These are phyloP conservation scores for Dipodomys ordii DNA, from an alignment of 2,113 vertebrate genomes.

Conservation along the genomic window DNA sequence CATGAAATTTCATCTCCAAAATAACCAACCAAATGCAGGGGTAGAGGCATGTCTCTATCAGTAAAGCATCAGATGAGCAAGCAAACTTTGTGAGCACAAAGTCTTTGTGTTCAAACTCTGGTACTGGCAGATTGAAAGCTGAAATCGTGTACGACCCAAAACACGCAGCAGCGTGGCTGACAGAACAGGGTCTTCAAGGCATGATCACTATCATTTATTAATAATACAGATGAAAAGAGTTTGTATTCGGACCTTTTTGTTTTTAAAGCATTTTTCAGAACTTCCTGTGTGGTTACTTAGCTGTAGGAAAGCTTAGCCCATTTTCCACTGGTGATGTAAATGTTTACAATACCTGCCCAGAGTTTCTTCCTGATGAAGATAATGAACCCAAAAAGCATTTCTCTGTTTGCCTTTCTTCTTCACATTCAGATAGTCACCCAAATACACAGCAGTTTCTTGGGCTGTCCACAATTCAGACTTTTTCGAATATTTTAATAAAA, in stretches of 20 bases:
- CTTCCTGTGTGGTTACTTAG: background rate
- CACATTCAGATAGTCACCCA: conserved; percentile 89
- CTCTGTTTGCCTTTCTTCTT: conserved; percentile 92
- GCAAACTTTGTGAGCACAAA: too few species aligned
- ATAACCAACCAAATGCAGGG: too few species aligned
- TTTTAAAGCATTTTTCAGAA: background rate
- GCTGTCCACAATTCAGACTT: conserved; percentile 93
- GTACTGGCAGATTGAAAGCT: background rate
- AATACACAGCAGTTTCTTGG: conserved; percentile 91
- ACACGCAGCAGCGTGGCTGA: background rate
- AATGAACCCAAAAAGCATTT: conserved; percentile 92
- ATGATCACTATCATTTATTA: background rate
- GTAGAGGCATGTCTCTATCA: too few species aligned
- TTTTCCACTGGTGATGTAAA: background rate
- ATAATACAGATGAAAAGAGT: background rate
- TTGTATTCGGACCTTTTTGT: background rate
- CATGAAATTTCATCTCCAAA: too few species aligned
- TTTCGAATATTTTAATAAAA: conserved; percentile 96
- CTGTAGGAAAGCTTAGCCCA: background rate
- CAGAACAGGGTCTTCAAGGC: background rate
- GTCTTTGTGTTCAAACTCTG: too few species aligned
- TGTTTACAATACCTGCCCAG: conserved; percentile 89
- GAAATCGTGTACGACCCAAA: background rate
- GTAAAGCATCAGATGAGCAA: too few species aligned
- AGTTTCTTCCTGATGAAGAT: conserved; percentile 95